Conservation (phyloP, 2,113 vertebrate species). For the Mus spicilegus region DNA sequence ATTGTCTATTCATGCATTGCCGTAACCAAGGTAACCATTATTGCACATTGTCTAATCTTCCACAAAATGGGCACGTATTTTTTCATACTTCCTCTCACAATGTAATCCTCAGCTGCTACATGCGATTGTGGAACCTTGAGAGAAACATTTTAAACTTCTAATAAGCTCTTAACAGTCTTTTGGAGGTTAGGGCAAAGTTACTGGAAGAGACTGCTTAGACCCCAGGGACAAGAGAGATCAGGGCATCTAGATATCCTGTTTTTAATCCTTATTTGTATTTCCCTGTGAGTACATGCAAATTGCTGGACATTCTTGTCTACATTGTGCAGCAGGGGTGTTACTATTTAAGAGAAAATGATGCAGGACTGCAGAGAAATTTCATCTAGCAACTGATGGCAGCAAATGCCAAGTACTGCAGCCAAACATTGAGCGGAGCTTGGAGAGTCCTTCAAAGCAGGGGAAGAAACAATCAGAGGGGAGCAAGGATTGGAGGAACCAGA, state of each 20-base stretch:
- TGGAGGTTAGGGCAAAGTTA: neutral
- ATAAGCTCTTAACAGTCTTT: neutral
- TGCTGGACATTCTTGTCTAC: neutral
- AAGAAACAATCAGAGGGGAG: neutral
- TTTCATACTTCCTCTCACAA: neutral
- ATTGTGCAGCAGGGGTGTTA: neutral
- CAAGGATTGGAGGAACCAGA: neutral
- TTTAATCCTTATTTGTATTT: neutral
- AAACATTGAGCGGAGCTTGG: neutral
- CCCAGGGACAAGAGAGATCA: neutral
- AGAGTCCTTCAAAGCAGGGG: neutral
- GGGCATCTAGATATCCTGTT: neutral
- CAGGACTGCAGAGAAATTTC: neutral
- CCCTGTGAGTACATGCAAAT: constrained; percentile 13
- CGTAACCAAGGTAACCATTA: neutral
- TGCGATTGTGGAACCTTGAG: neutral
- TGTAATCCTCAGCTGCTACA: neutral
- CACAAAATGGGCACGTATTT: neutral
- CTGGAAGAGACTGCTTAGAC: neutral
- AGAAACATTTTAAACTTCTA: constrained; percentile 19
- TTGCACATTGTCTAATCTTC: neutral
- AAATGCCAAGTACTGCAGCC: neutral
- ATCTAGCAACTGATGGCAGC: neutral
- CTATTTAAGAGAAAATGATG: constrained; percentile 2
- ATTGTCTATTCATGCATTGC: neutral